These are phyloP conservation scores for Mythimna impura DNA, from an alignment of 2,888 invertebrate genomes.

Conservation along the genomic window DNA sequence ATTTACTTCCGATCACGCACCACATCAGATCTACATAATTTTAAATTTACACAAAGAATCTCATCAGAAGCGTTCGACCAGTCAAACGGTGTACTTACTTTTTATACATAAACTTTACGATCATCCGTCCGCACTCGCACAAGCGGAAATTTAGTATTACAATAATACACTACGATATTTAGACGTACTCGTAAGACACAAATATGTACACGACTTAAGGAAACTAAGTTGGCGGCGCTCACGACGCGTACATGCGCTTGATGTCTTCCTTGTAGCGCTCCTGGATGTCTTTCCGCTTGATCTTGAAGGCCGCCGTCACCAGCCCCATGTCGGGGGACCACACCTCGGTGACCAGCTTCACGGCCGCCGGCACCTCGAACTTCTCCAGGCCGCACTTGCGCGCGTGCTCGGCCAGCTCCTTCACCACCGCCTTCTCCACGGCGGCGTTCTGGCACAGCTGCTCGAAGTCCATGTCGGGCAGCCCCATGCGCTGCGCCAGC, in stretches of 20 bases:
- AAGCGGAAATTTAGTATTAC: conserved; percentile 68
- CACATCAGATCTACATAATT: conserved; percentile 74
- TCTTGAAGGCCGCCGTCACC: conserved; percentile 99
- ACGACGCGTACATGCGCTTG: conserved; percentile 98
- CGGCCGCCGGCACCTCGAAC: conserved; percentile 97
- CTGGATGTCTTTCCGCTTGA: conserved; percentile 99
- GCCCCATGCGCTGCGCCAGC: conserved; percentile 92
- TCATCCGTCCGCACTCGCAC: conserved; percentile 66
- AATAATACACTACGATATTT: conserved; percentile 72
- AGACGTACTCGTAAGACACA: conserved; percentile 68
- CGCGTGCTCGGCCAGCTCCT: conserved; percentile 95
- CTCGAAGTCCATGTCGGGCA: conserved; percentile 91
- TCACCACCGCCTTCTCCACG: conserved; percentile 95
- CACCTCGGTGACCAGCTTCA: conserved; percentile 96
- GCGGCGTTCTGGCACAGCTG: conserved; percentile 93
- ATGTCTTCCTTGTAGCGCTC: conserved; percentile 98
- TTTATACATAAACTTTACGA: conserved; percentile 60
- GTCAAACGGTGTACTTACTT: conserved; percentile 63
- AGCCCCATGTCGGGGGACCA: conserved; percentile 99
- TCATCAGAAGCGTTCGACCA: conserved; percentile 66
- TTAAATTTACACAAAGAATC: conserved; percentile 69
- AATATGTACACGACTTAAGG: conserved; percentile 71
- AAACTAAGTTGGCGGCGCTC: conserved; percentile 82
- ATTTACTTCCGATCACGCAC: conserved; percentile 64
- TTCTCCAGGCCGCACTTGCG: conserved; percentile 93